Percentiles rank a stretch among this genome's conserved stretches.
These are phyloP conservation scores for Ceratitis capitata DNA, from an alignment of 1,140 invertebrate species.

Conservation along the genomic window DNA sequence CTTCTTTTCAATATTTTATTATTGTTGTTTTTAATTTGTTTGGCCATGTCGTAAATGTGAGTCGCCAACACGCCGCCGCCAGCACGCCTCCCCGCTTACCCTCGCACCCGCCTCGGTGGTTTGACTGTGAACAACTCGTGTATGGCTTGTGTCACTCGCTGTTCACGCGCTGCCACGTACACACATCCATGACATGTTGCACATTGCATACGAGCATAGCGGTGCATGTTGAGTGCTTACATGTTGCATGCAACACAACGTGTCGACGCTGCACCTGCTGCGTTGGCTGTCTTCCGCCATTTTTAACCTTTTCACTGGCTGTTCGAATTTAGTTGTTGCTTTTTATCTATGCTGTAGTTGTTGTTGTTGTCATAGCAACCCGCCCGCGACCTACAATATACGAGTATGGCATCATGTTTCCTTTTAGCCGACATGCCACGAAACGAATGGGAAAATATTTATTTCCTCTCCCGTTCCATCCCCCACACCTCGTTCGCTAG, in stretches of 20 bases:
- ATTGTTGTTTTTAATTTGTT: slow-evolving; percentile 37
- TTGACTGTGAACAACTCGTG: background rate
- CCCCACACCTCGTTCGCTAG: background rate
- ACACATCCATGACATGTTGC: background rate
- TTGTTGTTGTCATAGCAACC: background rate
- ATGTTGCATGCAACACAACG: background rate
- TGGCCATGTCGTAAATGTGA: slow-evolving; percentile 14
- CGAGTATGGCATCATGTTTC: background rate
- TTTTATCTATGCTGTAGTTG: background rate
- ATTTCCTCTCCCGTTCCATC: background rate
- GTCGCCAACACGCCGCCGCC: background rate
- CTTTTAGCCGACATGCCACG: background rate
- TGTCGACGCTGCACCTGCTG: background rate
- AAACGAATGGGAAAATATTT: background rate
- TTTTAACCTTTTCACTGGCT: background rate
- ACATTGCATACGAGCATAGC: background rate
- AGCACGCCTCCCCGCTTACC: background rate
- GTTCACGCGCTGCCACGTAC: too few relatives aligned
- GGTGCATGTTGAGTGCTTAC: background rate
- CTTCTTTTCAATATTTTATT: background rate
- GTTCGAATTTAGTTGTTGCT: background rate
- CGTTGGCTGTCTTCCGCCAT: background rate
- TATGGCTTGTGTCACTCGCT: background rate
- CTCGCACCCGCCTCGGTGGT: background rate
- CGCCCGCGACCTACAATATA: background rate